A percentile compares a stretch with the other conserved stretches of the same genome.
phyloP scores from a whole-genome alignment of 2,797 vertebrate genomes.

The Sebastolobus alascanus region DNA sequence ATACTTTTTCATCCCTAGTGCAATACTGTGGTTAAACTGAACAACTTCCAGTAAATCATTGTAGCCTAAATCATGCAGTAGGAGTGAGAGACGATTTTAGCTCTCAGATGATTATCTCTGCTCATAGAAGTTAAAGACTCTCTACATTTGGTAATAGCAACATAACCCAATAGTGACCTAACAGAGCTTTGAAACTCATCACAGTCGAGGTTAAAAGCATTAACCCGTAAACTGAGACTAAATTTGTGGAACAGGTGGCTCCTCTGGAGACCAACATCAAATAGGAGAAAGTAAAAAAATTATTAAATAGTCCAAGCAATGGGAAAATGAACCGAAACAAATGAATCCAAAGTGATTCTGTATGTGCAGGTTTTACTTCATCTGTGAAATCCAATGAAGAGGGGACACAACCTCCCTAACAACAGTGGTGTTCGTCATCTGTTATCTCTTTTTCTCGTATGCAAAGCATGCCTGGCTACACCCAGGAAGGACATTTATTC shows the following conservation, averaged over 20 bases:
- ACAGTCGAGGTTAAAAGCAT: neutral
- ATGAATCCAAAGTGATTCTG: neutral
- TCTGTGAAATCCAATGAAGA: neutral
- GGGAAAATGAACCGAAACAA: neutral
- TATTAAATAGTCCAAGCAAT: neutral
- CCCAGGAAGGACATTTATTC: conserved; percentile 51
- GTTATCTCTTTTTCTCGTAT: conserved; percentile 23
- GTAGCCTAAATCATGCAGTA: too few relatives aligned
- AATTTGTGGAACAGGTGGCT: neutral
- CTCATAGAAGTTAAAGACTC: neutral
- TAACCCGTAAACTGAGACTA: neutral
- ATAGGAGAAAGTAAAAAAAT: neutral
- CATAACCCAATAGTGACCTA: neutral
- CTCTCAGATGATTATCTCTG: neutral
- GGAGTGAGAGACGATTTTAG: neutral
- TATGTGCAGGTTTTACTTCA: neutral
- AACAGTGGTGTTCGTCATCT: neutral
- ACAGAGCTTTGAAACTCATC: neutral
- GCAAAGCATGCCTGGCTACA: conserved; percentile 49
- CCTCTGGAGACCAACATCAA: neutral
- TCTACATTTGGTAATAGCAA: neutral
- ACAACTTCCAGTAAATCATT: neutral
- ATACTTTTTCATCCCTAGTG: neutral
- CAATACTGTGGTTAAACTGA: neutral
- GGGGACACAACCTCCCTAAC: neutral